These are phyloP conservation scores for Athalia cordata DNA, from an alignment of 2,888 invertebrate genomes.

Conservation along the genomic window DNA sequence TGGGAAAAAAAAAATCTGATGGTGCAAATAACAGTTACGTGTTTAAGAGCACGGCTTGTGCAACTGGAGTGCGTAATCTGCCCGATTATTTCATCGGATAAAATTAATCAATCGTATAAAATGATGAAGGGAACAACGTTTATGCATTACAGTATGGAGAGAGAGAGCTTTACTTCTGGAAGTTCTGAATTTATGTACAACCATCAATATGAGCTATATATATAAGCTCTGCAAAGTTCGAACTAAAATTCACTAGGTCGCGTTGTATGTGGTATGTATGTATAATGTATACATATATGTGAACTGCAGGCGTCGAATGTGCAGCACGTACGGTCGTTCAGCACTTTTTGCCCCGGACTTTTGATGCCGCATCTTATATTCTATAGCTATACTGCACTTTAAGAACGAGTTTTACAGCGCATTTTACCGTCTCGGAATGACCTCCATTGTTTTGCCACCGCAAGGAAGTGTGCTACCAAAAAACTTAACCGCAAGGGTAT, in stretches of 20 bases:
- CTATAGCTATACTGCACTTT: background rate
- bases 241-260: background rate
- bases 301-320: background rate
- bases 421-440: too few species aligned
- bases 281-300: background rate
- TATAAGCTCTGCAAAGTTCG: background rate
- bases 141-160: conserved; percentile 10
- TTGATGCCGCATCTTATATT: too few species aligned
- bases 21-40: background rate
- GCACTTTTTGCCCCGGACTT: too few species aligned
- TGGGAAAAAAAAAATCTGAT: background rate
- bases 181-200: background rate
- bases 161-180: background rate
- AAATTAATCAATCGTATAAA: conserved; percentile 25
- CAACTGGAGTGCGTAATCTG: background rate
- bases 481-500: too few species aligned
- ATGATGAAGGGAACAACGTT: conserved; percentile 21
- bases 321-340: too few species aligned
- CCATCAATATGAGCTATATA: too few species aligned
- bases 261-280: too few species aligned
- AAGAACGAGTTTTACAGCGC: background rate
- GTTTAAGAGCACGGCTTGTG: background rate
- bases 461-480: too few species aligned
- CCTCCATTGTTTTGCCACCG: too few species aligned
- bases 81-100: conserved; percentile 3